Base-by-base conservation (phyloP, 1,140 invertebrate species). In the Batillaria attramentaria region DNA sequence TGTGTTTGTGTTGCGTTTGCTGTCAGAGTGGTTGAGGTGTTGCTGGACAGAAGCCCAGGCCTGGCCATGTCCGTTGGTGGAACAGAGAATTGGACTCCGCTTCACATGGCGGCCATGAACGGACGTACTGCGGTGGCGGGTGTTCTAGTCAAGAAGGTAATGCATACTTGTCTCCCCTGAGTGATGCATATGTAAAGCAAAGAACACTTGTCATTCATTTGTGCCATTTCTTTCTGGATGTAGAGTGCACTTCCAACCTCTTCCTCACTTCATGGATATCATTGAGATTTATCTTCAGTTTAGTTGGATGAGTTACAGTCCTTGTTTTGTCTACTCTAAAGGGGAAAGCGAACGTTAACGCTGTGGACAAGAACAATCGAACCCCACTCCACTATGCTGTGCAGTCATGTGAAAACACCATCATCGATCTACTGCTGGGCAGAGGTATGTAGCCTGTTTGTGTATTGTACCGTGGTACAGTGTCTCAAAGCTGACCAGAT, bases 21-120 rank as follows among this genome's bases (percentile, higher is more conserved):
- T n/a, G n/a, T n/a, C 73, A 75, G 73, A 28, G 57, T 75, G 33
- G 73, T 75, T 4, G 73, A 75, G 20, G 37, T 41, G 13, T 28
- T 75, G 73, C 60, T 75, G 18, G 28, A 37, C 24, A 33, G 54
- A 18, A 75, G 31, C 16, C 0, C 5, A 24, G 3, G 28, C 5
- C 39, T 75, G 54, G 50, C 37, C 0, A 18, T 39, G 2, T 18
- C 42, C 37, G 39, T n/a, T 6, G 54, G 73, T 39, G 73, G 73
- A 54, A 4, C 5, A 10, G 73, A 75, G 1, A 42, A 65, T 6
- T 79, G 72, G 31, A 69, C 83, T 8, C 72, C 78, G 0, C 75
- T 84, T 13, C 83, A 84, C 76, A 73, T 84, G 28, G 83, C 83
- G 31, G 80, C 78, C 31, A 74, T 79, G 62, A 81, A 81, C 68